Conservation (phyloP, 2,797 vertebrate genomes). For the Phylloscopus collybita region DNA sequence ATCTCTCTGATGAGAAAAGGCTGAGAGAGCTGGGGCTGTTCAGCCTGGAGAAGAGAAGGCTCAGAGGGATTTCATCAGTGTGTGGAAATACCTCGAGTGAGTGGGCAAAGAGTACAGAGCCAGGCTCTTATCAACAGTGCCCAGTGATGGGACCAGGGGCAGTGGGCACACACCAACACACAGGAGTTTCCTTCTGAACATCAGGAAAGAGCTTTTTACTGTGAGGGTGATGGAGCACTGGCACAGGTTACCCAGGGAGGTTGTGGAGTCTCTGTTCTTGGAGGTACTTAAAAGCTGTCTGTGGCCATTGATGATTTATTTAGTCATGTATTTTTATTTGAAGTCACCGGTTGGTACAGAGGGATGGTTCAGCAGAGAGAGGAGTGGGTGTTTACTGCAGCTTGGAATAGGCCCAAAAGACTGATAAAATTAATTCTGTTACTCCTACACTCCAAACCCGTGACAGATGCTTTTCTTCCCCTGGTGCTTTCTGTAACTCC, state of each 20-base stretch:
- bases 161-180: not conserved
- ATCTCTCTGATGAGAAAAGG: not conserved
- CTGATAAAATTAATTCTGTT: constrained; percentile 23
- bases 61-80: not conserved
- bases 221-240: not conserved
- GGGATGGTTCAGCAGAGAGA: not conserved
- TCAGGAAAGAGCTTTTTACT: not conserved
- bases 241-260: not conserved
- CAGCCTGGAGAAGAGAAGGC: not conserved
- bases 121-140: not conserved
- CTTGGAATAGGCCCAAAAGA: constrained; percentile 15
- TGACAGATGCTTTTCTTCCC: not conserved
- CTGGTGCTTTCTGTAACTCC: not conserved
- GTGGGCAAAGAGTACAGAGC: not conserved
- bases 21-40: not conserved
- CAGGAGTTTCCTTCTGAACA: not conserved
- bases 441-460: not conserved
- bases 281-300: not conserved
- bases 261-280: not conserved
- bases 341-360: not conserved
- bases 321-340: not conserved
- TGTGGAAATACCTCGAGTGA: not conserved
- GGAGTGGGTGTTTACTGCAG: not conserved
- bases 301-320: not conserved
- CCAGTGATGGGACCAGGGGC: not conserved